Evolutionary conservation across 2,797 vertebrate species (phyloP).

Genomic region (Gymnopithys bicolor): DNA sequence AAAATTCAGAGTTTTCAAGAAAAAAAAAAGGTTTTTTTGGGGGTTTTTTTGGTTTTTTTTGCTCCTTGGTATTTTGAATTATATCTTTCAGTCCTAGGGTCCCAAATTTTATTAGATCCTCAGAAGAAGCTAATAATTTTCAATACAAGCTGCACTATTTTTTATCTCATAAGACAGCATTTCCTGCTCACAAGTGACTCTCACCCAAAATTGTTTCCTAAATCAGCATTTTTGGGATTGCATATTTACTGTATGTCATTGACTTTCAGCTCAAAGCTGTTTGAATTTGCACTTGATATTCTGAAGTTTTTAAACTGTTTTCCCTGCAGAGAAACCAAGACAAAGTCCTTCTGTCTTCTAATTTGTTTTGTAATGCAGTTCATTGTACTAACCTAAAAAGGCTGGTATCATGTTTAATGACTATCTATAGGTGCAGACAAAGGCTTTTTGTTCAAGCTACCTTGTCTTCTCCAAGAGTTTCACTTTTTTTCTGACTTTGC

Average conservation of each 20-base stretch:
- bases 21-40: too few relatives aligned
- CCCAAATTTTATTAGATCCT: background rate
- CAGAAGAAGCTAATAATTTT: background rate
- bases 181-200: slow-evolving; percentile 52
- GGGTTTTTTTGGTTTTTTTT: background rate
- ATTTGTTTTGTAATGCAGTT: background rate
- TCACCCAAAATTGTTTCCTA: slow-evolving; percentile 38
- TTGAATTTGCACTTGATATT: slow-evolving; percentile 27
- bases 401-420: background rate
- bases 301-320: background rate
- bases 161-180: background rate
- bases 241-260: slow-evolving; percentile 22
- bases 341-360: background rate
- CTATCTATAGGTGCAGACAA: background rate
- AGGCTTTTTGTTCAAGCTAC: background rate
- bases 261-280: slow-evolving; percentile 43
- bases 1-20: background rate
- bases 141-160: background rate
- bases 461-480: background rate
- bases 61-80: background rate
- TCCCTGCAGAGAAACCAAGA: background rate
- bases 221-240: background rate
- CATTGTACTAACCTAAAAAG: background rate
- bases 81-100: background rate
- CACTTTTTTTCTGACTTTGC: background rate